Base-by-base conservation (phyloP, 30 jellyfish, hydroid and myxozoan genomes). In the Hydra vulgaris region DNA sequence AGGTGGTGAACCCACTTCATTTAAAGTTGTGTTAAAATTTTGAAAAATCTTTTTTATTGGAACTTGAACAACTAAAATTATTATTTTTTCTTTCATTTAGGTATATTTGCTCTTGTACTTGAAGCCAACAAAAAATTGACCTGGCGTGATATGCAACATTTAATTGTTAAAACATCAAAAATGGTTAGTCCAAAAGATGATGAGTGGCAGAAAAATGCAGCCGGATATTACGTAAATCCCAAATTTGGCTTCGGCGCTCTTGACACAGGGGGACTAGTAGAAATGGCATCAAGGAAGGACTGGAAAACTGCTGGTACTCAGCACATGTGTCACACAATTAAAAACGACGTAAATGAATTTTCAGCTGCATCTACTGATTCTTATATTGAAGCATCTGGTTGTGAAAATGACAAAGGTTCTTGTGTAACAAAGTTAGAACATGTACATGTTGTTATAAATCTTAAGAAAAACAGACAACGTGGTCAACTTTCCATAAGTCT, bases 131-230 rank as follows among this genome's bases (percentile, higher is more conserved):
- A 90, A 0, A 86, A 72, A 21, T 52, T 92, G 53, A 87, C 96
- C 24, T 92, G 98, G 98, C 86, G 98, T 24, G 98, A 92, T 68
- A 54, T 92, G 77, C 98, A 92, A 72, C 98, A 92, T 76, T 85
- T 92, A 1, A 88, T 92, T 15, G 98, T 85, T 27, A 82, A 81
- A 75, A 92, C 96, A 22, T 88, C 96, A 77, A 92, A 79, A 27
- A 55, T 73, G 70, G 78, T 84, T 18, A 87, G 96, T 78, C 92
- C 95, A 0, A 82, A 72, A 18, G 98, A 92, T 72, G 54, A 54
- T n/a, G 89, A 84, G 21, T 92, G 98, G 98, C 96, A 87, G 73
- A 92, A 74, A 53, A 92, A 92, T 85, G 94, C 85, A 18, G 98
- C 95, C 8, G 98, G 96, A 15, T 92, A 83, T 21, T 70, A 81